phyloP scores from a whole-genome alignment of 1,140 invertebrate species.

The Neodiprion fabricii region DNA sequence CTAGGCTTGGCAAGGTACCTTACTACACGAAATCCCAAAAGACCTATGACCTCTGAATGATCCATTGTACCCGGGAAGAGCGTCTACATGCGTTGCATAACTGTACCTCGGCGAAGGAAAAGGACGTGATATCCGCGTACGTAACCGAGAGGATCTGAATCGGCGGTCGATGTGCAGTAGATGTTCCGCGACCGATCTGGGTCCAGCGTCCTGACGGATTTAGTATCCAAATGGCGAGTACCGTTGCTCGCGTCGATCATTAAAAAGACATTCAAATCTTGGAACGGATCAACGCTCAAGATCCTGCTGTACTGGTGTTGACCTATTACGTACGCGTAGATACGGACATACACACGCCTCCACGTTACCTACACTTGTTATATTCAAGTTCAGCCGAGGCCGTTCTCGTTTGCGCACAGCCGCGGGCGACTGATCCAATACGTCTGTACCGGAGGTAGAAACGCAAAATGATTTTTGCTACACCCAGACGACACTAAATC shows the following conservation, averaged over 20 bases:
- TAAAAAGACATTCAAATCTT: constrained; percentile 4
- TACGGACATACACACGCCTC: background rate
- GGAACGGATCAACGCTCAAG: too few species aligned
- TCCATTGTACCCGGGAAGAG: constrained; percentile 1
- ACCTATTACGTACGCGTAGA: background rate
- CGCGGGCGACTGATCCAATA: background rate
- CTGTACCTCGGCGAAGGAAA: background rate
- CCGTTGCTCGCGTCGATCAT: background rate
- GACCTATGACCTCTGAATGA: constrained; percentile 2
- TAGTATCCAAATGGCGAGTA: background rate
- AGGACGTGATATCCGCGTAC: constrained; percentile 1
- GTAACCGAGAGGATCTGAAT: background rate
- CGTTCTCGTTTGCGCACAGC: background rate
- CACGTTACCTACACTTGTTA: background rate
- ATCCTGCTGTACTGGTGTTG: background rate
- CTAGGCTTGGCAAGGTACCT: background rate
- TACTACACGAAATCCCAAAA: background rate
- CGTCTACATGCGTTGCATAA: constrained; percentile 5
- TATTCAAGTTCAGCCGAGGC: background rate
- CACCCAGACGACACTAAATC: too few species aligned
- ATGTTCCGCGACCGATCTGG: background rate
- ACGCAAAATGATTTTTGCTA: too few species aligned
- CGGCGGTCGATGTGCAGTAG: background rate
- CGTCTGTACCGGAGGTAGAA: background rate
- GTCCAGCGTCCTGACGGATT: background rate